Percentiles rank a stretch among this genome's conserved stretches.
Evolutionary conservation across 2,797 vertebrate species (phyloP).

Genomic region (Paratrypauchen microcephalus): DNA sequence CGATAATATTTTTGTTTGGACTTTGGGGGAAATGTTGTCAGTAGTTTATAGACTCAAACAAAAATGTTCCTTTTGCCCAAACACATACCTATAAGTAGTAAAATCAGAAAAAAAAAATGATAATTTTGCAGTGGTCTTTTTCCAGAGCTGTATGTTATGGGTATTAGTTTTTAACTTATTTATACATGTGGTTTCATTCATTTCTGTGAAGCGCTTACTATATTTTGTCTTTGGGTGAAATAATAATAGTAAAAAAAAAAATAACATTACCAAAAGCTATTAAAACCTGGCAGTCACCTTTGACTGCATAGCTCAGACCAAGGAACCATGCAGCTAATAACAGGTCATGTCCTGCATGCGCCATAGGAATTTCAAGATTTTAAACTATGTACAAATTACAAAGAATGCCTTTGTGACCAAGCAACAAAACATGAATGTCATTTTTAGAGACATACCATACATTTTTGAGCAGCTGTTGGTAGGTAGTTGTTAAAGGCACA

Average conservation of each 20-base stretch:
- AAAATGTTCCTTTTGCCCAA: too few relatives aligned
- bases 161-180: too few relatives aligned
- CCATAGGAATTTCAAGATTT: neutral
- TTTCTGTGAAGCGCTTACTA: neutral
- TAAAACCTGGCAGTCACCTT: neutral
- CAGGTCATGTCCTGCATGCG: neutral
- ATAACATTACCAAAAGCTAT: neutral
- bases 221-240: neutral
- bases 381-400: constrained; percentile 6
- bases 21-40: too few relatives aligned
- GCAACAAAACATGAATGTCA: neutral
- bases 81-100: too few relatives aligned
- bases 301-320: neutral
- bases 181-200: too few relatives aligned
- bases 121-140: too few relatives aligned
- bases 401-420: neutral
- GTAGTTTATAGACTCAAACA: too few relatives aligned
- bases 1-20: too few relatives aligned
- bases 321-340: neutral
- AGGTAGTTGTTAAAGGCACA: neutral
- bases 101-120: too few relatives aligned
- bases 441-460: neutral
- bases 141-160: too few relatives aligned
- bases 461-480: neutral
- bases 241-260: neutral